Percentiles rank a stretch among this genome's conserved stretches.
Evolutionary conservation across 1,140 invertebrate species (phyloP).

Genomic region (Aleiodes sp.): DNA sequence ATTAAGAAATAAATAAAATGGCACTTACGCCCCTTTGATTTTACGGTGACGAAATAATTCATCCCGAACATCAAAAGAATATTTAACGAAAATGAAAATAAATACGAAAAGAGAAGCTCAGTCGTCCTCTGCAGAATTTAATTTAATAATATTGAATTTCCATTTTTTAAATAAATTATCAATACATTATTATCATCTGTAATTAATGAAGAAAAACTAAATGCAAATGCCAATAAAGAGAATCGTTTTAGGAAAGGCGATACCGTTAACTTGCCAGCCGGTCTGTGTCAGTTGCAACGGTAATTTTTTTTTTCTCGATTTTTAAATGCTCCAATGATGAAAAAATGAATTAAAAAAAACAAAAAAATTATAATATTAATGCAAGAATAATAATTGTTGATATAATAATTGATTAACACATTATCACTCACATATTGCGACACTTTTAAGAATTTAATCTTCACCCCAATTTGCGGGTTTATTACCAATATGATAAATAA

Average conservation of each 20-base stretch:
- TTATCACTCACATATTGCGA: conserved; percentile 17
- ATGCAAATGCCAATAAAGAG: conserved; percentile 15
- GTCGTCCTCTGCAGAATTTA: no score
- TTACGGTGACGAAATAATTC: neutral
- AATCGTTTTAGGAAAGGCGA: neutral
- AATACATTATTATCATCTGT: neutral
- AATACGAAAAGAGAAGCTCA: no score
- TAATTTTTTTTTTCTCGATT: neutral
- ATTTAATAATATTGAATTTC: no score
- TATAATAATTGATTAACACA: conserved; percentile 15
- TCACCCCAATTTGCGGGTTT: conserved; percentile 9
- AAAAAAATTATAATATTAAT: neutral
- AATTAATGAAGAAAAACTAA: neutral
- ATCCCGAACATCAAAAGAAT: neutral
- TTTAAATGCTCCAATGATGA: neutral
- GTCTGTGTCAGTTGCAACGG: conserved; percentile 48
- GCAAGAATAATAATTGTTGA: neutral
- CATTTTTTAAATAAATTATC: neutral
- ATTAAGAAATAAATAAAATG: no score
- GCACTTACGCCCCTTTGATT: no score
- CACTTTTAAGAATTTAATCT: neutral
- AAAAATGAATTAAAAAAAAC: neutral
- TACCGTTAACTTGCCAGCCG: conserved; percentile 49
- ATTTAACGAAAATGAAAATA: neutral
- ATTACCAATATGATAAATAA: conserved; percentile 6